Conservation (phyloP, 2,888 invertebrate genomes). For the Parelbella ahira region DNA sequence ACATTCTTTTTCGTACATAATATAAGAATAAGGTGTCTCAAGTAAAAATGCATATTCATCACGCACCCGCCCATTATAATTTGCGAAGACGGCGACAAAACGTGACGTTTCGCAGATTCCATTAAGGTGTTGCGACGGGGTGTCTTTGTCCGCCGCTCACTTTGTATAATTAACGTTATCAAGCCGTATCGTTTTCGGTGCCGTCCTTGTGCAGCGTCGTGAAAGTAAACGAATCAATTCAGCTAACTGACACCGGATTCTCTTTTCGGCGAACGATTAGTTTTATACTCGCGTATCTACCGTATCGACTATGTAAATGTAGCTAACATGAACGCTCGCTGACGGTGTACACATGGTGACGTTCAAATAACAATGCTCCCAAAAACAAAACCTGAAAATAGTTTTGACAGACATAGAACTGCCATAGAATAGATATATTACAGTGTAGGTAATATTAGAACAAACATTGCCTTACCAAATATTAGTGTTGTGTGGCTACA, state of each 20-base stretch:
- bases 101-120: conserved; percentile 41
- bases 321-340: too few relatives aligned
- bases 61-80: conserved; percentile 36
- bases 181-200: conserved; percentile 33
- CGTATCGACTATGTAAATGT: too few relatives aligned
- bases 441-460: too few relatives aligned
- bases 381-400: too few relatives aligned
- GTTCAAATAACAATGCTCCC: too few relatives aligned
- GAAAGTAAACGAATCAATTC: conserved; percentile 40
- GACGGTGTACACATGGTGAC: too few relatives aligned
- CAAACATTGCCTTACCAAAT: too few relatives aligned
- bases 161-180: conserved; percentile 56
- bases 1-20: conserved; percentile 5
- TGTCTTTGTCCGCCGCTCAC: conserved; percentile 46
- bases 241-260: conserved; percentile 37
- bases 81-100: conserved; percentile 31
- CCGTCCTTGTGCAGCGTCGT: conserved; percentile 33
- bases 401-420: too few relatives aligned
- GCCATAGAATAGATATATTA: too few relatives aligned
- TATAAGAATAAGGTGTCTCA: conserved; percentile 2
- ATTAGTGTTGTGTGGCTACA: too few relatives aligned
- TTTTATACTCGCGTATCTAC: conserved; percentile 22
- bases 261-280: conserved; percentile 32
- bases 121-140: conserved; percentile 33
- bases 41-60: conserved; percentile 10